A percentile compares a stretch with the other conserved stretches of the same genome.
These are phyloP conservation scores for Drosophila trapezifrons DNA, from an alignment of 1,140 invertebrate species.

Conservation along the genomic window DNA sequence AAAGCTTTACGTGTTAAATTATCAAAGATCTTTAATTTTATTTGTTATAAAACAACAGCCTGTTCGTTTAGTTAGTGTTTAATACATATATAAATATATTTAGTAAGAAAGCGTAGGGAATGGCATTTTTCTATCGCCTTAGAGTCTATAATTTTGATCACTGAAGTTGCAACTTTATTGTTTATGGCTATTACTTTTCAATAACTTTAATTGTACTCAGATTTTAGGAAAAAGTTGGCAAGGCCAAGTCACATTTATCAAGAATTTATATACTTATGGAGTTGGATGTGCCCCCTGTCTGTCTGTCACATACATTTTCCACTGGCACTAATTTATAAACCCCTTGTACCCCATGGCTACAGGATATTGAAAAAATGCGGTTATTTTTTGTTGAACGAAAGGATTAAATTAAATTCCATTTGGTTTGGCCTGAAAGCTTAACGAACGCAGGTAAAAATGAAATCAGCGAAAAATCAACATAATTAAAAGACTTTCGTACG, in stretches of 20 bases:
- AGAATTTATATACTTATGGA: too few relatives aligned
- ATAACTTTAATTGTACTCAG: too few relatives aligned
- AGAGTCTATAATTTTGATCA: too few relatives aligned
- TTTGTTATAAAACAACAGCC: too few relatives aligned
- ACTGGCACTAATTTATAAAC: neutral
- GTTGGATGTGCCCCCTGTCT: neutral
- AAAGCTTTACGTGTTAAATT: neutral
- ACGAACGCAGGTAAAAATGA: slow-evolving; percentile 58
- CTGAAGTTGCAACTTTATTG: too few relatives aligned
- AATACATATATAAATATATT: too few relatives aligned
- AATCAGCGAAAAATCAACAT: slow-evolving; percentile 78
- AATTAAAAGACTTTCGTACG: slow-evolving; percentile 66
- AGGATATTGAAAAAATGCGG: slow-evolving; percentile 14
- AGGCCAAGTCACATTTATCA: too few relatives aligned
- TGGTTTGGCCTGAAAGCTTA: slow-evolving; percentile 44
- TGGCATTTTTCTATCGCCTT: too few relatives aligned
- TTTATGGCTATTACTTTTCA: too few relatives aligned
- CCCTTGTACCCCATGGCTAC: neutral
- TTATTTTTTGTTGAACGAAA: slow-evolving; percentile 59
- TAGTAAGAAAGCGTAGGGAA: too few relatives aligned
- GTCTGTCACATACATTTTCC: neutral
- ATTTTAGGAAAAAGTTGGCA: too few relatives aligned
- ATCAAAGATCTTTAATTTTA: neutral
- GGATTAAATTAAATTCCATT: slow-evolving; percentile 81
- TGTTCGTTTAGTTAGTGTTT: too few relatives aligned